Evolutionary conservation across 2,113 vertebrate genomes (phyloP).

Genomic region (Lanius collurio): DNA sequence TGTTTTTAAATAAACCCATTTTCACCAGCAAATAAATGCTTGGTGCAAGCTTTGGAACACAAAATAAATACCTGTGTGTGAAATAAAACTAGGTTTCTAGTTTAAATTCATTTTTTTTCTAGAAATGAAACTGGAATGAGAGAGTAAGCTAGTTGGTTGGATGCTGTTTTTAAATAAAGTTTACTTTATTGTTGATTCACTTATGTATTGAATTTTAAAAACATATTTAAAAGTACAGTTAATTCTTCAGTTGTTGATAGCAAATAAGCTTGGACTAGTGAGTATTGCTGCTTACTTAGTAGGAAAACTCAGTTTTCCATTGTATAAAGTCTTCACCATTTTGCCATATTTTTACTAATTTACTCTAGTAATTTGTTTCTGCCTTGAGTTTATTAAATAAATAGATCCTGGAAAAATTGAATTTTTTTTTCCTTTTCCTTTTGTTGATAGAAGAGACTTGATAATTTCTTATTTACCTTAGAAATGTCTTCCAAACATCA

Average conservation of each 20-base stretch:
- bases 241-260: not conserved
- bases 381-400: not conserved
- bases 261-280: not conserved
- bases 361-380: not conserved
- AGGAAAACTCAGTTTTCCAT: not conserved
- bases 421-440: not conserved
- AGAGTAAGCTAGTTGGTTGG: not conserved
- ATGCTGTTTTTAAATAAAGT: not conserved
- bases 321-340: not conserved
- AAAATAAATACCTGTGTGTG: not conserved
- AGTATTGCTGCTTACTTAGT: not conserved
- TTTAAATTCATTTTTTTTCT: not conserved
- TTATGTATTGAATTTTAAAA: not conserved
- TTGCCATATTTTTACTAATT: not conserved
- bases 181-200: not conserved
- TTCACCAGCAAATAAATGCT: not conserved
- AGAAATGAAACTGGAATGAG: not conserved
- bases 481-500: not conserved
- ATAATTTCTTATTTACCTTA: not conserved
- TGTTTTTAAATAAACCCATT: not conserved
- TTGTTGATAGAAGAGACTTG: not conserved
- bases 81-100: not conserved
- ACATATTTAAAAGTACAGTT: not conserved
- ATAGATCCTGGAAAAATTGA: not conserved
- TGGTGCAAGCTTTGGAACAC: not conserved